Base-by-base conservation (phyloP, 1,140 invertebrate genomes). In the Pseudomyrmex dendroicus region DNA sequence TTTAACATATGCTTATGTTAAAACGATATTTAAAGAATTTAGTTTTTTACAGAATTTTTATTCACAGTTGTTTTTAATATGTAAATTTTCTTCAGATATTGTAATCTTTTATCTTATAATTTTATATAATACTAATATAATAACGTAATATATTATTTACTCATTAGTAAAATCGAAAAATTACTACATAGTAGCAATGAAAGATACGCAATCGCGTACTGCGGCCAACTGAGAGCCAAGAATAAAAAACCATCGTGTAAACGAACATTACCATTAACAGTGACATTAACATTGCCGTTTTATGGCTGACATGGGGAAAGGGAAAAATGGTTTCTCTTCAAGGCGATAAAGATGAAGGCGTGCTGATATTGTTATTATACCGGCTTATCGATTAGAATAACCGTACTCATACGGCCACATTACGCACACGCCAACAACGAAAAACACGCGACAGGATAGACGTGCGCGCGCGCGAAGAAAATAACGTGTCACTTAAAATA, bases 281-380 rank as follows among this genome's bases (percentile, higher is more conserved):
- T 52, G 48, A 35, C 35, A 35, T 35, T 76, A 67, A 35, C 25
- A 63, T 17, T 85, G 50, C n/a, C 44, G 5, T 35, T 35, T 35
- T 35, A 52, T 52, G 50, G 50, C 12, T 52, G 10, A 52, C 50
- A 10, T 1, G 50, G 0, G 50, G 13, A 52, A 9, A 70, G 46
- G 73, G 46, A 2, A 48, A 22, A 70, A 35, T 54, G n/a, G 52
- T 15, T 62, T 13, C n/a, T 64, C n/a, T 12, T 44, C 12, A n/a
- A 66, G 25, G 66, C 59, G 17, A 73, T 77, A 73, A 46, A 82
- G 57, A 67, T 68, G 68, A 66, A 86, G 12, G 66, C 17, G 77
- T 62, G 78, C 59, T 86, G 83, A 86, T 89, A 88, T 89, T 67
- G 67, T 78, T 89, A 89, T 87, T 89, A 89, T 89, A 56, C 68